phyloP scores from a whole-genome alignment of 2,797 vertebrate genomes.

The Betta splendens region DNA sequence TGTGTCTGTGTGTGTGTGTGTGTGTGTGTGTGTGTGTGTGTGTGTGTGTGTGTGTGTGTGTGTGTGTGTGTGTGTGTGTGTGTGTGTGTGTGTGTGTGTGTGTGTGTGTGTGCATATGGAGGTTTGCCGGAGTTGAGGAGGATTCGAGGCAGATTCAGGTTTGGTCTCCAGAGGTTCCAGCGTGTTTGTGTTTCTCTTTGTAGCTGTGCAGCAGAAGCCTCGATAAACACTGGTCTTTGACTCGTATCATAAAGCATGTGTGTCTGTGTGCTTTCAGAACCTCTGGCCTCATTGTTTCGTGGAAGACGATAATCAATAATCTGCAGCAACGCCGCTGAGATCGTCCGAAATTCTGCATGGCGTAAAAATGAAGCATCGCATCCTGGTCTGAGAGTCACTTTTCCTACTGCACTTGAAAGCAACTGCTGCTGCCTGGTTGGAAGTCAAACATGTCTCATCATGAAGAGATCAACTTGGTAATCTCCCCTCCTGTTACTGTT shows the following conservation, averaged over 20 bases:
- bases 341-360: slow-evolving; percentile 23
- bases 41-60: no score
- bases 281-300: slow-evolving; percentile 50
- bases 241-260: slow-evolving; percentile 61
- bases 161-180: slow-evolving; percentile 74
- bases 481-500: slow-evolving; percentile 33
- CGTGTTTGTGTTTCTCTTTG: slow-evolving; percentile 75
- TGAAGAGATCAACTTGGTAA: slow-evolving; percentile 40
- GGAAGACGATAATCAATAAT: slow-evolving; percentile 56
- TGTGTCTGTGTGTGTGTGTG: slow-evolving; percentile 14
- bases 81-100: no score
- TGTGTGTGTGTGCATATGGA: slow-evolving; percentile 13
- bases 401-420: slow-evolving; percentile 17
- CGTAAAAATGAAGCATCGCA: slow-evolving; percentile 4
- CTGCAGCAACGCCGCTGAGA: slow-evolving; percentile 29
- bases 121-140: slow-evolving; percentile 61
- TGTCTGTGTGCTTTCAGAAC: slow-evolving; percentile 55
- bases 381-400: slow-evolving; percentile 18
- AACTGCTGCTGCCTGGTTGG: slow-evolving; percentile 29
- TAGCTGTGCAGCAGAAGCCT: slow-evolving; percentile 64
- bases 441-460: slow-evolving; percentile 44
- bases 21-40: no score
- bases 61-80: no score
- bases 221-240: slow-evolving; percentile 70
- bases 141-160: slow-evolving; percentile 80